Evolutionary conservation across 2,888 invertebrate genomes (phyloP), one percentile per base, ranked within the genome.

Genomic region (Lamproptera curius): DNA sequence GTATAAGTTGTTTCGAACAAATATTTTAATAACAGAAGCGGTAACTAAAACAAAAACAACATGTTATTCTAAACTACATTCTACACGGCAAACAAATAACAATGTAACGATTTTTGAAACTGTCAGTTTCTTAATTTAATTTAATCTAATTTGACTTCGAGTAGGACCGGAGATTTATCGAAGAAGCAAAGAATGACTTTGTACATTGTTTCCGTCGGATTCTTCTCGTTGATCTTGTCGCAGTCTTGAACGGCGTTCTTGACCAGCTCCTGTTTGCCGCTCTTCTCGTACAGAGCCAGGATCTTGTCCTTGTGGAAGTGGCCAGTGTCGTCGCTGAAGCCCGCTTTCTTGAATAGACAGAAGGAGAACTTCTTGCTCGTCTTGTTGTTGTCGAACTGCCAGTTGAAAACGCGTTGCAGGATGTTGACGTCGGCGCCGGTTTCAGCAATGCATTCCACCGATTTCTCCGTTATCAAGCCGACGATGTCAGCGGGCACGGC

Each of bases 371-470:
- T 13, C 20, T 42, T 52, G 45, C 42, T 20, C 0, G 23, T 28
- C 6, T 42, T 11, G 15, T 52, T 42, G 11, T 41, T 40, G 4
- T 42, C 36, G 3, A 38, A 31, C 5, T 40, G 23, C 48, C 47
- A 44, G 4, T 42, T 28, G 6, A 52, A 35, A 26, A 48, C 23
- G 15, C 42, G 41, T 8, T 31, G 33, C 34, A 43, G n/a, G 13
- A 36, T 26, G 26, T 41, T 35, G 0, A 34, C 10, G 6, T 40
- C 40, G 3, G 35, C 46, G n/a, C 39, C 46, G 3, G 39, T 46
- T 31, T 46, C 46, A 10, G 34, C 34, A 16, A 35, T 33, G 52
- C 53, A 52, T 55, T 44, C 44, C 11, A 44, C 31, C n/a, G 43
- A 43, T 23, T 43, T 43, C 13, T 43, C 36, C 16, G 36, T 44